Evolutionary conservation across 1,140 invertebrate species (phyloP).

Genomic region (Ephestia elutella): DNA sequence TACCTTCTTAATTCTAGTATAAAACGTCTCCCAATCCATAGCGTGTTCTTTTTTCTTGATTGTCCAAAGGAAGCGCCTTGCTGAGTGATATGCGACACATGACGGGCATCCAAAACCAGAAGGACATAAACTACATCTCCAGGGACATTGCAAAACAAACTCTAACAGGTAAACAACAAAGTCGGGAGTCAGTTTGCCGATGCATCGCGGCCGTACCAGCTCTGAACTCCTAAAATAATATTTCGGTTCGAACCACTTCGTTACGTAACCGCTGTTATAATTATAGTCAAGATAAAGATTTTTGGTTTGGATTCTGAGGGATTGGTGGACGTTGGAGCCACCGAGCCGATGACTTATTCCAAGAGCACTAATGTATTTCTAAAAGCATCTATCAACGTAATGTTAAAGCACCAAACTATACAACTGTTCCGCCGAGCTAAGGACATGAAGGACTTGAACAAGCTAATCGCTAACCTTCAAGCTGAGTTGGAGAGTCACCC

Average conservation of each 20-base stretch:
- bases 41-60: constrained; percentile 55
- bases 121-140: constrained; percentile 30
- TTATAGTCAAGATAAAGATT: constrained; percentile 47
- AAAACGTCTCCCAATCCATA: constrained; percentile 28
- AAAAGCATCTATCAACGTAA: neutral
- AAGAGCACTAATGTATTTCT: neutral
- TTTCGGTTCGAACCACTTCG: constrained; percentile 60
- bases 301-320: neutral
- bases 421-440: no score
- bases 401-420: no score
- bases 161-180: constrained; percentile 38
- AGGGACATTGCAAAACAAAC: constrained; percentile 40
- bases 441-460: no score
- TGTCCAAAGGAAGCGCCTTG: constrained; percentile 61
- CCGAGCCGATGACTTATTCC: neutral
- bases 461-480: no score
- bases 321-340: neutral
- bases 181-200: constrained; percentile 26
- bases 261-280: constrained; percentile 68
- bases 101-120: constrained; percentile 29
- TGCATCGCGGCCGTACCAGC: constrained; percentile 27
- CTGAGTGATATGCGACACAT: constrained; percentile 70
- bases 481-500: no score
- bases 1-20: constrained; percentile 19
- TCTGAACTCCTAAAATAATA: constrained; percentile 71